Percentiles rank a stretch among this genome's conserved stretches.
These are phyloP conservation scores for Drosophila trapezifrons DNA, from an alignment of 1,140 invertebrate species.

Conservation along the genomic window DNA sequence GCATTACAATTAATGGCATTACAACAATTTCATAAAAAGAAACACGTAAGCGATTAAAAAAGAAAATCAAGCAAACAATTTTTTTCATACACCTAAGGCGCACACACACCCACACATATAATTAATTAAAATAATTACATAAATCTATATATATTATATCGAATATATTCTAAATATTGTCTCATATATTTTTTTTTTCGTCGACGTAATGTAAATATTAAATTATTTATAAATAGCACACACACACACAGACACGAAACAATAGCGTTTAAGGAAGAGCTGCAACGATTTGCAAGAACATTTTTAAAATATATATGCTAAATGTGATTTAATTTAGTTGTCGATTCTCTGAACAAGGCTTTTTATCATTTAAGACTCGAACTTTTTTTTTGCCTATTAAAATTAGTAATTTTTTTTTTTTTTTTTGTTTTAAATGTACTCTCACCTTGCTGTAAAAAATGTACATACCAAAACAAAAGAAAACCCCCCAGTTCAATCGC, in stretches of 20 bases:
- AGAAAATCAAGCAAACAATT: slow-evolving; percentile 42
- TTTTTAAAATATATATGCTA: slow-evolving; percentile 64
- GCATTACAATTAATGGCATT: slow-evolving; percentile 40
- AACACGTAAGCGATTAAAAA: not conserved
- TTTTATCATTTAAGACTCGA: slow-evolving; percentile 69
- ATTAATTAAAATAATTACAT: slow-evolving; percentile 33
- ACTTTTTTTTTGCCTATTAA: slow-evolving; percentile 42
- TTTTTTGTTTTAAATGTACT: slow-evolving; percentile 26
- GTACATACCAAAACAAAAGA: slow-evolving; percentile 46
- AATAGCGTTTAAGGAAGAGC: slow-evolving; percentile 21
- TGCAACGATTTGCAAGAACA: slow-evolving; percentile 32
- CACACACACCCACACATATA: slow-evolving; percentile 19
- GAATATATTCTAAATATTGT: slow-evolving; percentile 26
- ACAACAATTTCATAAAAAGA: slow-evolving; percentile 19
- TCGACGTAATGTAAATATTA: slow-evolving; percentile 61
- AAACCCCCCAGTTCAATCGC: slow-evolving; percentile 11
- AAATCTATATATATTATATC: slow-evolving; percentile 28
- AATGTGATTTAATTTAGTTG: slow-evolving; percentile 80
- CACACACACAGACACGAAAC: slow-evolving; percentile 14
- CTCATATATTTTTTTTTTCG: slow-evolving; percentile 42
- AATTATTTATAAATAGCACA: slow-evolving; percentile 40
- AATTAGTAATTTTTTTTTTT: slow-evolving; percentile 26
- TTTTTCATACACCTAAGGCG: slow-evolving; percentile 73
- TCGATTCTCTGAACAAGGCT: slow-evolving; percentile 67
- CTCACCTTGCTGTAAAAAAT: slow-evolving; percentile 37